These are phyloP conservation scores for Trichomycterus rosablanca DNA, from an alignment of 2,113 vertebrate species.

Conservation along the genomic window DNA sequence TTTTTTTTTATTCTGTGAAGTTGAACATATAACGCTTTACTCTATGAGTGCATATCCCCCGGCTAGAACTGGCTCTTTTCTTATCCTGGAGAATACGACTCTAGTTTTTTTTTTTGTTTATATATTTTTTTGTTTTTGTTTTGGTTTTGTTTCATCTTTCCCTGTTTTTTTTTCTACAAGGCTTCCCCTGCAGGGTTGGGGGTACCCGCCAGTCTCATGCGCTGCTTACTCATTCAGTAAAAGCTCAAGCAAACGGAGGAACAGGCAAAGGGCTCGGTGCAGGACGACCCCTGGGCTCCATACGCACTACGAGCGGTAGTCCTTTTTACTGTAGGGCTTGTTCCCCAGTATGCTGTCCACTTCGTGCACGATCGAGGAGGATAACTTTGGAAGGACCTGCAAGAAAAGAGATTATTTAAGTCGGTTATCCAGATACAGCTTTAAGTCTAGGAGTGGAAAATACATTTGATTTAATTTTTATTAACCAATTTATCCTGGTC, in stretches of 20 bases:
- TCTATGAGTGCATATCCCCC: slow-evolving; percentile 54
- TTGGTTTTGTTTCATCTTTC: slow-evolving; percentile 42
- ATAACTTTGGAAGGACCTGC: slow-evolving; percentile 97
- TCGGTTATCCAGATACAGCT: no score
- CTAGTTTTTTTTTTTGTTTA: slow-evolving; percentile 34
- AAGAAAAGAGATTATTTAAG: no score
- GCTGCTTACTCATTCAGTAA: slow-evolving; percentile 70
- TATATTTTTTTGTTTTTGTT: slow-evolving; percentile 33
- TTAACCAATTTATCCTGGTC: no score
- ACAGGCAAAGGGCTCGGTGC: slow-evolving; percentile 68
- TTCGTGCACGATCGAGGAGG: slow-evolving; percentile 93
- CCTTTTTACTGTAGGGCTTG: slow-evolving; percentile 99
- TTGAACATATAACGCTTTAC: slow-evolving; percentile 58
- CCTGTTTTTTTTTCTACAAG: slow-evolving; percentile 61
- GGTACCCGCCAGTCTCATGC: slow-evolving; percentile 69
- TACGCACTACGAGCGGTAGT: slow-evolving; percentile 87
- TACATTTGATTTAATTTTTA: no score
- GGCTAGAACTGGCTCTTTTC: slow-evolving; percentile 27
- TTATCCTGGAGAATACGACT: slow-evolving; percentile 12
- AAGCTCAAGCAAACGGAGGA: slow-evolving; percentile 86
- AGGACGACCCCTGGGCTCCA: slow-evolving; percentile 49
- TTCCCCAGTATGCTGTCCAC: slow-evolving; percentile 98
- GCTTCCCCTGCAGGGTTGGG: slow-evolving; percentile 59
- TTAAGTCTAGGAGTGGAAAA: no score
- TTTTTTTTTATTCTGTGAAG: slow-evolving; percentile 44